These are phyloP conservation scores for Merodon equestris DNA, from an alignment of 2,888 invertebrate species.

Conservation along the genomic window DNA sequence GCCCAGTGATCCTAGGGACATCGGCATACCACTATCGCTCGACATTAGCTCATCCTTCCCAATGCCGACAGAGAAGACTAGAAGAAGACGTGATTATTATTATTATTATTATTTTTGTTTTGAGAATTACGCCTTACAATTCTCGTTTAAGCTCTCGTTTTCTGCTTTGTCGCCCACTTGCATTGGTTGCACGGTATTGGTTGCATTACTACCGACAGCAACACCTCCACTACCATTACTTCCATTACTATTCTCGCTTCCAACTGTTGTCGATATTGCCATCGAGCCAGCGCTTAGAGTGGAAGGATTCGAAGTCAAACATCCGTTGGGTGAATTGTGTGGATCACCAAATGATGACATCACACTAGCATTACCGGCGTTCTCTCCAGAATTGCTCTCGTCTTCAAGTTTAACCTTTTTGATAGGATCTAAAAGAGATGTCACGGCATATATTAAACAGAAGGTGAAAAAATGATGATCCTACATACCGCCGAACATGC, in stretches of 20 bases:
- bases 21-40: constrained; percentile 68
- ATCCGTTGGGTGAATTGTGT: constrained; percentile 54
- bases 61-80: constrained; percentile 56
- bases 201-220: constrained; percentile 24
- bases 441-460: neutral
- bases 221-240: constrained; percentile 49
- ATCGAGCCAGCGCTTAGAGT: constrained; percentile 26
- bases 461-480: too few relatives aligned
- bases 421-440: constrained; percentile 17
- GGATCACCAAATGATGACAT: constrained; percentile 55
- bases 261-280: constrained; percentile 43
- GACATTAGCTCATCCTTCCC: constrained; percentile 61
- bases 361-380: constrained; percentile 20
- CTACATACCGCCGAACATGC: constrained; percentile 55
- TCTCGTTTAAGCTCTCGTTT: constrained; percentile 62
- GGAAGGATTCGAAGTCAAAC: constrained; percentile 48
- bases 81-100: constrained; percentile 23
- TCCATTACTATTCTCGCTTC: constrained; percentile 56
- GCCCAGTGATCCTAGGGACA: constrained; percentile 71
- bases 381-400: constrained; percentile 22
- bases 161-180: constrained; percentile 62
- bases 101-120: too few relatives aligned
- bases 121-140: constrained; percentile 34
- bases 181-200: constrained; percentile 53
- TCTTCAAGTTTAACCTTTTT: constrained; percentile 62